Conservation (phyloP, 2,888 invertebrate species). For the Conops quadrifasciatus region DNA sequence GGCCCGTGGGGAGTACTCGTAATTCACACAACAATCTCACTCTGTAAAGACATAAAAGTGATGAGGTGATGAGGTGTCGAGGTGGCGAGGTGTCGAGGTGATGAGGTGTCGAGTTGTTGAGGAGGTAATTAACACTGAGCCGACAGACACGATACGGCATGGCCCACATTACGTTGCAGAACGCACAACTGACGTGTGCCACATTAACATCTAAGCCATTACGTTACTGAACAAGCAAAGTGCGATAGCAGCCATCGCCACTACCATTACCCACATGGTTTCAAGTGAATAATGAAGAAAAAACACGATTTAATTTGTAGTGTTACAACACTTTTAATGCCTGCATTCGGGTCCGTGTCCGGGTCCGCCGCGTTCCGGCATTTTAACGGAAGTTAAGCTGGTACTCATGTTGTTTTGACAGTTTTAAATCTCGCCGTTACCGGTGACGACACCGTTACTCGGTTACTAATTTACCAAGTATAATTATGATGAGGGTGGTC, state of each 20-base stretch:
- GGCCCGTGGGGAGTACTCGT: neutral
- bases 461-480: too few relatives aligned
- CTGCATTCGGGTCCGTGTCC: neutral
- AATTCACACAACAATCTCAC: neutral
- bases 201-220: conserved; percentile 14
- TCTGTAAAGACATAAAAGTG: neutral
- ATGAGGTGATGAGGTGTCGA: neutral
- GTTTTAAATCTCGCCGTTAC: conserved; percentile 11
- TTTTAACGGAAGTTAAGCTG: conserved; percentile 18
- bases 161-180: neutral
- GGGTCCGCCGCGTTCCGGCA: neutral
- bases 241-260: neutral
- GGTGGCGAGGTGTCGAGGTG: too few relatives aligned
- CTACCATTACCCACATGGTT: neutral
- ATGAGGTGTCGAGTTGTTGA: too few relatives aligned
- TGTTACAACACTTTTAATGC: conserved; percentile 14
- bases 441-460: neutral
- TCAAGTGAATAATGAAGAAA: neutral
- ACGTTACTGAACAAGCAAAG: neutral
- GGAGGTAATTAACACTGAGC: neutral
- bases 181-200: conserved; percentile 12
- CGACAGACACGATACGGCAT: neutral
- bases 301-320: conserved; percentile 17
- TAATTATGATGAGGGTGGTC: neutral
- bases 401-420: conserved; percentile 22